A percentile compares a stretch with the other conserved stretches of the same genome.
phyloP scores from a whole-genome alignment of 2,113 vertebrate species.

The Sinocyclocheilus rhinocerous region DNA sequence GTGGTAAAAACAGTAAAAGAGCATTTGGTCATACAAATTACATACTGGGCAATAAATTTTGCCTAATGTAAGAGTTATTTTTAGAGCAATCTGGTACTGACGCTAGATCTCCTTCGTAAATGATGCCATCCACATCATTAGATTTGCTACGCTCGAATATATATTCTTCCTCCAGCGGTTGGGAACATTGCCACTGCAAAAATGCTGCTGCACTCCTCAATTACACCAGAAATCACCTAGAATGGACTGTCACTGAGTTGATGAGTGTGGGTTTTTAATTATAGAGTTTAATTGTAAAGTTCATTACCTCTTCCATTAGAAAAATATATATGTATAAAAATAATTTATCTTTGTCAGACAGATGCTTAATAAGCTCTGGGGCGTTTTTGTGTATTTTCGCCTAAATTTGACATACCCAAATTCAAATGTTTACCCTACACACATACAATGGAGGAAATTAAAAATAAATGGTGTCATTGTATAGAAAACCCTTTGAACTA shows the following conservation, averaged over 20 bases:
- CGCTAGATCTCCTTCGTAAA: conserved; percentile 14
- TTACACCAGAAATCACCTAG: background rate
- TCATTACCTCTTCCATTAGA: no score
- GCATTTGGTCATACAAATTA: conserved; percentile 26
- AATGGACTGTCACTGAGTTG: background rate
- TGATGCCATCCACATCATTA: conserved; percentile 27
- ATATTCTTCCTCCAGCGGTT: background rate
- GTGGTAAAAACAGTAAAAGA: background rate
- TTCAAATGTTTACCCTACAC: no score
- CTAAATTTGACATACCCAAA: no score
- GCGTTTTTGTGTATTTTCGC: no score
- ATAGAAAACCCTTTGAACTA: no score
- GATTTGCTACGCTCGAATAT: conserved; percentile 10
- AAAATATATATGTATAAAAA: background rate
- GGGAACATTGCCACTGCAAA: background rate
- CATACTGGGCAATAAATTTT: background rate
- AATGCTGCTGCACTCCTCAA: background rate
- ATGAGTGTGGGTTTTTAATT: background rate
- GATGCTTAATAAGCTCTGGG: background rate
- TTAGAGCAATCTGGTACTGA: conserved; percentile 27
- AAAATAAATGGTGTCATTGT: no score
- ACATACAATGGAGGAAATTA: no score
- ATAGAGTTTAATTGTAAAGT: no score
- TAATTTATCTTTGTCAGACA: background rate
- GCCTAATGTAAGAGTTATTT: conserved; percentile 32